phyloP scores from a whole-genome alignment of 2,113 vertebrate genomes.

The Nanorana parkeri region DNA sequence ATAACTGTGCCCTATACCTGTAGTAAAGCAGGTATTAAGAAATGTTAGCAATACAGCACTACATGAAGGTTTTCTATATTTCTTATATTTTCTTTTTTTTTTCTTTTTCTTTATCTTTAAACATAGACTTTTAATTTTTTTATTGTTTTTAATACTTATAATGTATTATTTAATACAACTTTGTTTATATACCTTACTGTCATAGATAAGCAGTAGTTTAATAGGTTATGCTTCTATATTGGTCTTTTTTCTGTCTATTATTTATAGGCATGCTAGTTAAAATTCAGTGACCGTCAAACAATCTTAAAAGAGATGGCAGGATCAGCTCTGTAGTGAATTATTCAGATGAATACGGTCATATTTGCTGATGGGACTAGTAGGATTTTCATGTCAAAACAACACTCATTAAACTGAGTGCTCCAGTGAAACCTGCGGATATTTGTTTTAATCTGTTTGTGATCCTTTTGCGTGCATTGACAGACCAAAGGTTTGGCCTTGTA shows the following conservation, averaged over 20 bases:
- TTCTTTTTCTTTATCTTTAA: too few relatives aligned
- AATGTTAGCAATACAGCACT: too few relatives aligned
- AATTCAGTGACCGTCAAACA: conserved; percentile 52
- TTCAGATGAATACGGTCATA: conserved; percentile 62
- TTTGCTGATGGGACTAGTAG: conserved; percentile 55
- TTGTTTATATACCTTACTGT: too few relatives aligned
- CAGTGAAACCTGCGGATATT: conserved; percentile 24
- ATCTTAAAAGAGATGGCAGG: conserved; percentile 20
- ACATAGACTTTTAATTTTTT: too few relatives aligned
- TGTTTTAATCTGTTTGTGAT: conserved; percentile 37
- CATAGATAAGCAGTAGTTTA: too few relatives aligned
- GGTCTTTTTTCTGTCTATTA: background rate
- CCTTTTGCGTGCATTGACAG: background rate
- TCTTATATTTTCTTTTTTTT: too few relatives aligned
- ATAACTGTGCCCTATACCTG: too few relatives aligned
- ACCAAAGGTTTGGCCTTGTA: conserved; percentile 10
- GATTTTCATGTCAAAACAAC: conserved; percentile 44
- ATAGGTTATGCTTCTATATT: background rate
- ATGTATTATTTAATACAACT: too few relatives aligned
- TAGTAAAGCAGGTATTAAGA: too few relatives aligned
- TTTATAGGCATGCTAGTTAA: conserved; percentile 58
- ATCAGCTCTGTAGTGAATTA: conserved; percentile 63
- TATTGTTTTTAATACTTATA: too few relatives aligned
- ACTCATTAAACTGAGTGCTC: conserved; percentile 53
- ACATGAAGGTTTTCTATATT: too few relatives aligned